Base-by-base conservation (phyloP, 2,797 vertebrate species). In the Centroberyx gerrardi region DNA sequence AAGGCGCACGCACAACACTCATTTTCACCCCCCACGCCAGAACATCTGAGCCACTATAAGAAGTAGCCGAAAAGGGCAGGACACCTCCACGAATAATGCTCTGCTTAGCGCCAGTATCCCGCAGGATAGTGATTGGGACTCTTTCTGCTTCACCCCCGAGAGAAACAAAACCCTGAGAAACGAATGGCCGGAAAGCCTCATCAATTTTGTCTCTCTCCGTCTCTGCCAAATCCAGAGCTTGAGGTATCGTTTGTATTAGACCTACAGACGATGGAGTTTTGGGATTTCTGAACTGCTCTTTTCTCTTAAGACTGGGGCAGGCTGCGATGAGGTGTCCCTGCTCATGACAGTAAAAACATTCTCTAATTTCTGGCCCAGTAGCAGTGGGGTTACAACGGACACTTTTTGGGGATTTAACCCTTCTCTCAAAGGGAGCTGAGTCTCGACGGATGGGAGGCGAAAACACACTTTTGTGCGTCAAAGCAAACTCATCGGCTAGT, bases 91-190 rank as follows among this genome's bases (percentile, higher is more conserved):
- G 22, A 22, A 22, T 22, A 22, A 22, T 22, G 22, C 1, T 22
- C 22, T 22, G 22, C 22, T 22, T 22, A 22, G 22, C 1, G 22
- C 12, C 40, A 42, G 6, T 60, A 17, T 74, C 62, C 22, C 40
- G 1, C 3, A 58, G 53, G 28, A 66, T 36, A 4, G 8, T 46
- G 17, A 64, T 40, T 33, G 17, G 38, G 40, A 51, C 44, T 14
- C 38, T 1, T 13, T 1, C 18, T 2, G 8, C 3, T 17, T 55
- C n/a, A 31, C 60, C 69, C 8, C 12, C 38, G 14, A 58, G 46
- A 36, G 60, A 72, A 2, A 63, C 51, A 63, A 63, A 72, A 15
- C 36, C 6, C 2, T 63, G 58, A 9, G 18, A 49, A 18, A 64
- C 33, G 9, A 64, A 58, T 4, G n/a, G 53, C 14, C 38, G 4